Evolutionary conservation across 2,888 invertebrate genomes (phyloP), one percentile per base, ranked within the genome.

Genomic region (Arrhopalites spinosus): DNA sequence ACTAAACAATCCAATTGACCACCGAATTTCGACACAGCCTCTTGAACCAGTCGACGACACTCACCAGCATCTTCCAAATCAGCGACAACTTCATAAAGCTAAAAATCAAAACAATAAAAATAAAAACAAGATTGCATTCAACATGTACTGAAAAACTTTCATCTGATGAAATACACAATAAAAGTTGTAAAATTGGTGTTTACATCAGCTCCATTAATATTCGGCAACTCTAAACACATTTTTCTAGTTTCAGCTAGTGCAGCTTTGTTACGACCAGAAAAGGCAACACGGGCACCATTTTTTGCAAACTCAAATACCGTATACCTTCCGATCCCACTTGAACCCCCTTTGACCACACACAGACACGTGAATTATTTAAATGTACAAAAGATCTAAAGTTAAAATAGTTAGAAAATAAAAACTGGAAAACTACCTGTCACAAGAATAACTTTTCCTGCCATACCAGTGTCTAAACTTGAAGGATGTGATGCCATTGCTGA

Each of bases 281-380:
- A 82, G 0, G 92, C 90, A n/a, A 95, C 85, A 75, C 88, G 89
- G 0, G 93, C 93, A 29, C 93, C 94, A 53, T 92, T 87, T 83
- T 89, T 88, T 1, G 93, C 90, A 81, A 95, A 89, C 82, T 91
- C 90, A 78, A 92, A 86, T 0, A 94, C 93, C 11, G 94, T 92
- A 8, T 92, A 92, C 59, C 91, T 91, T 3, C 95, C 95, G 79
- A 95, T 94, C 7, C 94, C 94, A 23, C 93, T 93, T 85, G 93
- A 93, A 0, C 93, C 93, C 25, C 75, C 72, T 71, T 29, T 64
- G 53, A 47, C 17, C 5, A 8, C 23, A 20, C 45, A 23, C 2
- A 25, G 3, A 25, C 7, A 25, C 27, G 11, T 23, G 23, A 27
- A 20, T 23, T n/a, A 61, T 25, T 25, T 61, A 25, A 3, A 27